Percentiles rank a stretch among this genome's conserved stretches.
Conservation (phyloP, 2,888 invertebrate genomes). For the Mesorhabditis belari region DNA sequence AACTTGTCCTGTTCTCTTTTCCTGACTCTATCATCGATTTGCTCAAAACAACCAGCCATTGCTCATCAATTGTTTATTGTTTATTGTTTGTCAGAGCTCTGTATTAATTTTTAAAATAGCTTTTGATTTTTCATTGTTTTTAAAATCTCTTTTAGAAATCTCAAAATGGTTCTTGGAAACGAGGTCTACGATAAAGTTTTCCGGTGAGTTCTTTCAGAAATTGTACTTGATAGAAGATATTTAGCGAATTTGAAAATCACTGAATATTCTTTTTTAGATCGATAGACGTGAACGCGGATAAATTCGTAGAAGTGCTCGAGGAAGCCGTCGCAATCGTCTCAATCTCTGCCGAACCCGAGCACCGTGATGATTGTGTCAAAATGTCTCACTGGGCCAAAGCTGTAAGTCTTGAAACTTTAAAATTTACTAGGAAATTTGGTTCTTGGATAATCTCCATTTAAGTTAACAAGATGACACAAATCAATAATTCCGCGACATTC, state of each 20-base stretch:
- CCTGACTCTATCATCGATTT: too few relatives aligned
- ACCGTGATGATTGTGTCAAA: constrained; percentile 70
- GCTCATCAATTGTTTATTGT: too few relatives aligned
- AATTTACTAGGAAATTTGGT: neutral
- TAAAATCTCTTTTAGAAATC: too few relatives aligned
- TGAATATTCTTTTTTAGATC: constrained; percentile 59
- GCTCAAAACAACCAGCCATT: too few relatives aligned
- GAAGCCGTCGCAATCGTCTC: constrained; percentile 87
- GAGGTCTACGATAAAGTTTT: too few relatives aligned
- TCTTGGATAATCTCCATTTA: neutral
- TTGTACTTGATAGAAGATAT: too few relatives aligned
- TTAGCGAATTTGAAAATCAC: neutral
- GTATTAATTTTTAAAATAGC: too few relatives aligned
- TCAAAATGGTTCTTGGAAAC: too few relatives aligned
- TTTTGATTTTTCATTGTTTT: too few relatives aligned
- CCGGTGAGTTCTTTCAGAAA: too few relatives aligned
- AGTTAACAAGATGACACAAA: neutral
- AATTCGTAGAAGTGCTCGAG: constrained; percentile 71
- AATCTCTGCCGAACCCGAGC: constrained; percentile 83
- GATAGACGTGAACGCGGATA: constrained; percentile 70
- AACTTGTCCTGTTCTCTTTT: too few relatives aligned
- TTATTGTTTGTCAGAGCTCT: too few relatives aligned
- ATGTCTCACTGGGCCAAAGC: constrained; percentile 73
- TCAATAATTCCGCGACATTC: neutral
- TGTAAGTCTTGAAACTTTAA: constrained; percentile 19